A percentile compares a stretch with the other conserved stretches of the same genome.
These are phyloP conservation scores for Lagopus leucura DNA, from an alignment of 2,113 vertebrate genomes.

Conservation along the genomic window DNA sequence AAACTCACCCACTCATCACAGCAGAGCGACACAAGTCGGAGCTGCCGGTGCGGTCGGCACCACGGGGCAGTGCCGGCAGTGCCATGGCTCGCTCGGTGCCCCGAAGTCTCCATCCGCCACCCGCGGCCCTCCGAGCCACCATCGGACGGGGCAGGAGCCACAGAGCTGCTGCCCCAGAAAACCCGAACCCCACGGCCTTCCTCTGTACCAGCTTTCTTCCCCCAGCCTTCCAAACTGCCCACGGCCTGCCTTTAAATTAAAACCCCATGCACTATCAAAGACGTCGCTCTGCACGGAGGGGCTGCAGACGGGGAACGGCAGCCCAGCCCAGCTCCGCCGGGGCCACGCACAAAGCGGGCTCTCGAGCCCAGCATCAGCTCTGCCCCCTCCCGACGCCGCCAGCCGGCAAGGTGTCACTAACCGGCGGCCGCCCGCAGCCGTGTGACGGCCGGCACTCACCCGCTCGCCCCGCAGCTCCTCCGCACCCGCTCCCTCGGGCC, in stretches of 20 bases:
- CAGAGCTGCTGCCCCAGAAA: neutral
- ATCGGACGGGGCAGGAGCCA: neutral
- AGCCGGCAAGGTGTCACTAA: neutral
- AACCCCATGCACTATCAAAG: fast-evolving
- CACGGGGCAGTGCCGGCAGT: neutral
- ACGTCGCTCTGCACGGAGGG: fast-evolving
- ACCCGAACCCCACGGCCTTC: neutral
- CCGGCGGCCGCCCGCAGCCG: fast-evolving
- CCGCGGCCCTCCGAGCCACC: neutral
- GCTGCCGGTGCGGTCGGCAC: neutral
- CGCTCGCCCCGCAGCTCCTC: too few species aligned
- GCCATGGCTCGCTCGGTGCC: fast-evolving
- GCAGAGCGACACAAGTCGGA: neutral
- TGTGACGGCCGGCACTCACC: too few species aligned
- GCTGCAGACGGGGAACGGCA: neutral
- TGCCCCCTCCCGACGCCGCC: neutral
- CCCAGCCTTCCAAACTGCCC: neutral
- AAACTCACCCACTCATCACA: neutral
- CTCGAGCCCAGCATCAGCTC: fast-evolving
- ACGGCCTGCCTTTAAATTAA: neutral
- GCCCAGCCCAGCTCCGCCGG: neutral
- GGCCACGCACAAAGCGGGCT: too few species aligned
- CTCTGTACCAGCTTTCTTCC: neutral
- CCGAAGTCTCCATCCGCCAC: neutral
- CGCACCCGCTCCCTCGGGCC: neutral